Evolutionary conservation across 2,888 invertebrate genomes (phyloP), one percentile per base, ranked within the genome.

Genomic region (Pandemis heparana): DNA sequence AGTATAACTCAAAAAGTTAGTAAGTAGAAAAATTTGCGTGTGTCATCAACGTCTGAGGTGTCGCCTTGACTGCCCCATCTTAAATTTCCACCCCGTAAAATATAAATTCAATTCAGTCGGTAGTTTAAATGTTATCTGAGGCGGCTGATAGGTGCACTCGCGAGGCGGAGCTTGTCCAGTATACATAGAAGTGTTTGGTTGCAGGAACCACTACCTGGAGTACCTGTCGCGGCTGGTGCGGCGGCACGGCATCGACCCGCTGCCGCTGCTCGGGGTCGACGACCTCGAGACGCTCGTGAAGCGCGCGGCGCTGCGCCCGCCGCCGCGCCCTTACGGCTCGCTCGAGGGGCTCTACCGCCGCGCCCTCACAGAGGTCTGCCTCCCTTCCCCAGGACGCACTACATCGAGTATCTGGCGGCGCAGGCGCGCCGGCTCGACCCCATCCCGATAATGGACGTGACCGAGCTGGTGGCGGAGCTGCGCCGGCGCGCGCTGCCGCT

Each of bases 351-450:
- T 96, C 84, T 97, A 96, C 93, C 94, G 95, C 87, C 94, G 94
- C 81, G 94, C 95, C 82, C 95, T 97, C 76, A 85, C 95, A 78
- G 95, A 97, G 96, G 97, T 97, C 87, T 87, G 91, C 89, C 73
- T 51, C 53, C 76, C 76, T 68, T 66, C 83, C 81, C 93, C 95
- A 99, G 99, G 96, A 95, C 96, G 88, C 99, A 99, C 95, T 99
- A 98, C 96, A 97, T 98, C 91, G 99, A 99, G 95, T 98, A 99
- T 95, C 96, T 99, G 95, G 98, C 98, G 88, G 96, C 96, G 84
- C 95, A 97, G 90, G 97, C 99, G 92, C 97, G 97, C 91, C 96
- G 96, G 85, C 95, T 99, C 90, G 99, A 99, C 95, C 99, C 99
- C 7, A 96, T 98, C 85, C 96, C 96, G 80, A 97, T 99, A 87